phyloP scores from a whole-genome alignment of 2,888 invertebrate genomes.

The Yponomeuta cagnagella region DNA sequence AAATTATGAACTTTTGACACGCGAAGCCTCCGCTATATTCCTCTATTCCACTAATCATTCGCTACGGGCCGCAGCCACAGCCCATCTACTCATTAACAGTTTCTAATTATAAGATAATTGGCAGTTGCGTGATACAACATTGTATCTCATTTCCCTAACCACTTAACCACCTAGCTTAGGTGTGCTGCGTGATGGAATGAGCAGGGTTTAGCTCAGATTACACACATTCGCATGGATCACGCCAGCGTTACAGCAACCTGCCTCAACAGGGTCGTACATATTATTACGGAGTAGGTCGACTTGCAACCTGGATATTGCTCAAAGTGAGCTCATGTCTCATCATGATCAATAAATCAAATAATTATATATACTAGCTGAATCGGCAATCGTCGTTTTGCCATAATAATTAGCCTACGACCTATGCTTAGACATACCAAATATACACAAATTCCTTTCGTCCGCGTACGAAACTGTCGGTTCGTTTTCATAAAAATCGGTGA shows the following conservation, averaged over 20 bases:
- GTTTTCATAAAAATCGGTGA: no score
- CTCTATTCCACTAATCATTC: background rate
- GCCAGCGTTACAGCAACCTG: background rate
- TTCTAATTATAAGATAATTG: background rate
- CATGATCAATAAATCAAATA: no score
- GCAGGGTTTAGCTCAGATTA: background rate
- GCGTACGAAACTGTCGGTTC: no score
- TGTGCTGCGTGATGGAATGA: background rate
- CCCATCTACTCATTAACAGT: background rate
- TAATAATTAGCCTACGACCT: no score
- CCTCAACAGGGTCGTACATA: background rate
- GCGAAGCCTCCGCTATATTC: background rate
- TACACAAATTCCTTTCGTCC: no score
- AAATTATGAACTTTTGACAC: conserved; percentile 1
- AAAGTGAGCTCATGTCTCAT: no score
- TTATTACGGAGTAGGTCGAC: background rate
- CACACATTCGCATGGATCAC: background rate
- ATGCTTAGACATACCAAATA: no score
- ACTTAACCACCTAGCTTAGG: background rate
- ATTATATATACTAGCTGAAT: no score
- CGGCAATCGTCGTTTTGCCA: no score
- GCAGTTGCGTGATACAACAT: background rate
- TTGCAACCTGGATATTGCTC: background rate
- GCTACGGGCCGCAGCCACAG: background rate
- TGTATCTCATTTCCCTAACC: background rate